These are phyloP conservation scores for Anguilla pacifica DNA, from an alignment of 2,797 vertebrate genomes.

Conservation along the genomic window DNA sequence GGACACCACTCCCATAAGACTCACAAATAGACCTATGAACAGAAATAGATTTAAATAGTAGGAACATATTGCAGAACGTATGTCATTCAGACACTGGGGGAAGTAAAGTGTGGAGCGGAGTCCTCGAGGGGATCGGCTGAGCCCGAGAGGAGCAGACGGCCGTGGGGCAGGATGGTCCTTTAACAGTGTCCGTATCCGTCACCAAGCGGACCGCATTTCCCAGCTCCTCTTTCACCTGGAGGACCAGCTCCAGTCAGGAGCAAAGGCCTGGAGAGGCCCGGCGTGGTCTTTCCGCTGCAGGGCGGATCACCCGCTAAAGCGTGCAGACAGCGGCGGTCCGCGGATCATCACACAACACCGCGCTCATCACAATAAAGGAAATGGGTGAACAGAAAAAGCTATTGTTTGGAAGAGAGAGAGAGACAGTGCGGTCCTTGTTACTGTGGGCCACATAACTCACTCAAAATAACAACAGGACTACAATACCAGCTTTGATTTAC, in stretches of 20 bases:
- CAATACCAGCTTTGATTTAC: not conserved
- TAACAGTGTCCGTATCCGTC: not conserved
- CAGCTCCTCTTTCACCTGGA: conserved; percentile 10
- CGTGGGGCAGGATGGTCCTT: conserved; percentile 73
- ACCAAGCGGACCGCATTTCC: not conserved
- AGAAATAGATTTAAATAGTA: not conserved
- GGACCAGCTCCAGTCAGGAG: not conserved
- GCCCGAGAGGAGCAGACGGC: conserved; percentile 49
- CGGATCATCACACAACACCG: not conserved
- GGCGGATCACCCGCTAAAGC: not conserved
- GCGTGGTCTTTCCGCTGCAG: not conserved
- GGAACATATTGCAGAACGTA: not conserved
- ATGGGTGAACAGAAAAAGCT: not conserved
- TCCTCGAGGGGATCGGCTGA: conserved; percentile 59
- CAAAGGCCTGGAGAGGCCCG: not conserved
- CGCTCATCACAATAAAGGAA: not conserved
- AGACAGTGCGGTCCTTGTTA: not conserved
- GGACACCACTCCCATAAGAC: not conserved
- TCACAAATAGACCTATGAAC: not conserved
- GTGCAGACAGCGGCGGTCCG: not conserved
- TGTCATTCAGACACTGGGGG: conserved; percentile 44
- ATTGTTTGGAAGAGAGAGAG: not conserved
- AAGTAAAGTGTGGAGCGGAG: conserved; percentile 68
- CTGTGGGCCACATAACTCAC: not conserved
- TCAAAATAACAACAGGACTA: not conserved